phyloP scores from a whole-genome alignment of 2,797 vertebrate species.

The Etheostoma nigrum region DNA sequence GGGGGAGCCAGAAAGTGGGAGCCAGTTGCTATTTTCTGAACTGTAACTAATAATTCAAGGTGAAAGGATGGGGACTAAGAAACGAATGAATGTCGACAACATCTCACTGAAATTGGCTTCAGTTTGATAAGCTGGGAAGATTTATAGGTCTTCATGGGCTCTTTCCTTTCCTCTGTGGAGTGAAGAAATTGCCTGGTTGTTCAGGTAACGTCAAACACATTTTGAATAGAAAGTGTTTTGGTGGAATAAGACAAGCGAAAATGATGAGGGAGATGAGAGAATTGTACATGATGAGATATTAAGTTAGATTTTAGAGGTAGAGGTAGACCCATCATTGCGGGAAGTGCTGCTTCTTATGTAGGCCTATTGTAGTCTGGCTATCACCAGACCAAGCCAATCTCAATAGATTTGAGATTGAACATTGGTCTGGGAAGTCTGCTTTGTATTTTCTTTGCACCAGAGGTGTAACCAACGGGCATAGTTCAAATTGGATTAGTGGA shows the following conservation, averaged over 20 bases:
- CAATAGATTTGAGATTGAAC: no score
- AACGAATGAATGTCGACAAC: constrained; percentile 20
- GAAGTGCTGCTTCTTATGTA: no score
- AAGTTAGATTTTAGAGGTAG: not conserved
- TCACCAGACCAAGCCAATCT: no score
- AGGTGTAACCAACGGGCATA: no score
- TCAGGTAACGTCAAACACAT: constrained; percentile 7
- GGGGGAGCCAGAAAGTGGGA: no score
- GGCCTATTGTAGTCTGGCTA: no score
- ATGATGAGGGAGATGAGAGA: not conserved
- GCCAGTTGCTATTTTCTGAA: not conserved
- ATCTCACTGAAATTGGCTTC: constrained; percentile 25
- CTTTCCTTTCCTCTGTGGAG: not conserved
- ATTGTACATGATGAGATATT: not conserved
- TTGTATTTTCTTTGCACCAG: no score
- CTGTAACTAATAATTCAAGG: constrained; percentile 11
- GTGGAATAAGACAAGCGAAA: constrained; percentile 1
- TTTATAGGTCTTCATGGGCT: constrained; percentile 17
- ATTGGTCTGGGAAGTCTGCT: no score
- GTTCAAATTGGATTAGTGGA: no score
- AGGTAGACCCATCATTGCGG: no score
- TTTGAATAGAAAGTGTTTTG: constrained; percentile 18
- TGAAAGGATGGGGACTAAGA: constrained; percentile 4
- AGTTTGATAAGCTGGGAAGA: constrained; percentile 21
- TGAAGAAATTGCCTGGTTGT: constrained; percentile 4